Evolutionary conservation across 1,140 invertebrate genomes (phyloP), one percentile per base, ranked within the genome.

Genomic region (Battus philenor): DNA sequence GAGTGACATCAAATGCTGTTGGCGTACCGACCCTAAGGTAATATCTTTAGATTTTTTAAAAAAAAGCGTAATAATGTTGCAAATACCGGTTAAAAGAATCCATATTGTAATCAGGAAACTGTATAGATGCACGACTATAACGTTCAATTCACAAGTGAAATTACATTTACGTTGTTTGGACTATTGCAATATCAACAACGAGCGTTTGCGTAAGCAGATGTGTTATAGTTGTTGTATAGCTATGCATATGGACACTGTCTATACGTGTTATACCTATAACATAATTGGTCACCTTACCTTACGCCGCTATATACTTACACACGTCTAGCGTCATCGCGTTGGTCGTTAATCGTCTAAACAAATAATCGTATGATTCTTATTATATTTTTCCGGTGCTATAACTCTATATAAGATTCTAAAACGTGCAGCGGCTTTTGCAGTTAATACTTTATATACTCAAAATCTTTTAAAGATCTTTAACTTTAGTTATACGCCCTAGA

Each of bases 251-350:
- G 24, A 26, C 22, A 26, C 22, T 41, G 13, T 16, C 26, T 43
- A 47, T 47, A 49, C 51, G 51, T 53, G 34, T 60, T 44, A 52
- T 59, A n/a, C n/a, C n/a, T n/a, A 55, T 47, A 43, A 41, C 54
- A 54, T 62, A 68, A 62, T 70, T 66, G 58, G 50, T 62, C 52
- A 62, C 44, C 34, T 70, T 56, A 69, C 64, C 59, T 70, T 69
- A 63, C 55, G 54, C 41, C 53, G 38, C 46, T 59, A 30, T 67
- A 52, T 48, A 47, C 31, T 5, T 29, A 26, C 33, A 17, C 20
- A 11, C 39, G 47, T 50, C 50, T 66, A 56, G 47, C 72, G 70
- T 79, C 72, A 78, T 66, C 58, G 32, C 52, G 53, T 47, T 58
- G 29, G 48, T 53, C 52, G 57, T 57, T 74, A 73, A 79, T 62